Evolutionary conservation across 2,888 invertebrate genomes (phyloP).

Genomic region (Sepiola atlantica): DNA sequence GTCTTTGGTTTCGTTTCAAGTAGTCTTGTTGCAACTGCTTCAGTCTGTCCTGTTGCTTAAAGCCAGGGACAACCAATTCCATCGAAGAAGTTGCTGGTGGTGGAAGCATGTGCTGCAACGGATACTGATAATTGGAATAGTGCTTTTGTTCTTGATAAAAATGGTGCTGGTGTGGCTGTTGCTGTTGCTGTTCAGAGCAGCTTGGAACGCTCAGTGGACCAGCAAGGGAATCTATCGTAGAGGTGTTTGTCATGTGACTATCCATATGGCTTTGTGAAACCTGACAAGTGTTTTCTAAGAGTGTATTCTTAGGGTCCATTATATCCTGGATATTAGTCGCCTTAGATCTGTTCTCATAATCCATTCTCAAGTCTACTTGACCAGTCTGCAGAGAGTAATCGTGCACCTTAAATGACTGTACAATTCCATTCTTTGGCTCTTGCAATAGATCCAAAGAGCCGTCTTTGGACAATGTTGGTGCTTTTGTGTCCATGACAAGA

Average conservation of each 20-base stretch:
- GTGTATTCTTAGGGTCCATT: constrained; percentile 23
- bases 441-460: neutral
- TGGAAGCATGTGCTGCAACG: neutral
- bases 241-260: constrained; percentile 24
- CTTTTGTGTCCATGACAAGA: constrained; percentile 36
- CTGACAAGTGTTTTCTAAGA: neutral
- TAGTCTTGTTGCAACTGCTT: constrained; percentile 36
- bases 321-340: neutral
- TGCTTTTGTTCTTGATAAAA: constrained; percentile 36
- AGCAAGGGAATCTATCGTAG: neutral
- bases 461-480: neutral
- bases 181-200: neutral
- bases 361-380: neutral
- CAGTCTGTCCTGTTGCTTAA: constrained; percentile 20
- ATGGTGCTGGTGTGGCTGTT: neutral
- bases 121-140: constrained; percentile 34
- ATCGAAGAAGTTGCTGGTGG: neutral
- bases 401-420: constrained; percentile 2
- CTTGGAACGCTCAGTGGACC: neutral
- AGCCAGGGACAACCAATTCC: constrained; percentile 32
- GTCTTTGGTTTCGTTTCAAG: constrained; percentile 37
- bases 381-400: neutral
- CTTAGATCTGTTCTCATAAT: neutral
- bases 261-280: neutral
- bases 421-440: constrained; percentile 40